These are phyloP conservation scores for Galleria mellonella DNA, from an alignment of 1,140 invertebrate species.

Conservation along the genomic window DNA sequence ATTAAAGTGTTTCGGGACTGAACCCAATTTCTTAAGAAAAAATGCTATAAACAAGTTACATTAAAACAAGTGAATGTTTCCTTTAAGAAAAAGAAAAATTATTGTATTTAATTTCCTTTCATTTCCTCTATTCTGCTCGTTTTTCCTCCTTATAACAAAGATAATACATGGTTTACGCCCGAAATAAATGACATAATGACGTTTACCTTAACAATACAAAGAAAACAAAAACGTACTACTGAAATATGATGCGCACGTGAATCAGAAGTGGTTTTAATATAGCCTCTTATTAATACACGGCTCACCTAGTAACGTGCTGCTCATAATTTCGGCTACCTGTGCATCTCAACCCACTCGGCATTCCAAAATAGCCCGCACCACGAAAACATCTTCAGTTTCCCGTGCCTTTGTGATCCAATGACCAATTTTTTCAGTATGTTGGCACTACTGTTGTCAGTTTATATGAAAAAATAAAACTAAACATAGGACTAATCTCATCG, in stretches of 20 bases:
- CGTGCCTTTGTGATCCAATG: constrained; percentile 12
- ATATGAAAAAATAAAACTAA: constrained; percentile 35
- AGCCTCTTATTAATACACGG: constrained; percentile 48
- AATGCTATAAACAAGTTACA: too few relatives aligned
- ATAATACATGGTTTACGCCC: too few relatives aligned
- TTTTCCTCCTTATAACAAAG: too few relatives aligned
- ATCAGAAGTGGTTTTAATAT: constrained; percentile 45
- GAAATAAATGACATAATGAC: too few relatives aligned
- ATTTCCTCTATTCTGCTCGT: too few relatives aligned
- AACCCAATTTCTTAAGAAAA: too few relatives aligned
- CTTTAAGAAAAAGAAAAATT: too few relatives aligned
- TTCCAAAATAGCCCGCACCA: constrained; percentile 36
- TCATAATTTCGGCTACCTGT: constrained; percentile 39
- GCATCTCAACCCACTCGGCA: constrained; percentile 22
- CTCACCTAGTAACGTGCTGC: constrained; percentile 37
- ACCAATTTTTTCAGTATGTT: constrained; percentile 13
- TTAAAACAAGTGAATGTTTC: too few relatives aligned
- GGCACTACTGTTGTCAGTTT: constrained; percentile 13
- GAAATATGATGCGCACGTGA: constrained; percentile 41
- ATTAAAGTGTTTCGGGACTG: too few relatives aligned
- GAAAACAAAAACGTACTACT: constrained; percentile 2
- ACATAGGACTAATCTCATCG: constrained; percentile 20
- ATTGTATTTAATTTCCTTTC: too few relatives aligned
- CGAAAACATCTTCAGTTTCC: constrained; percentile 37
- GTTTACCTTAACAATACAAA: not conserved